phyloP scores from a whole-genome alignment of 2,797 vertebrate species.

The Lutjanus argentimaculatus region DNA sequence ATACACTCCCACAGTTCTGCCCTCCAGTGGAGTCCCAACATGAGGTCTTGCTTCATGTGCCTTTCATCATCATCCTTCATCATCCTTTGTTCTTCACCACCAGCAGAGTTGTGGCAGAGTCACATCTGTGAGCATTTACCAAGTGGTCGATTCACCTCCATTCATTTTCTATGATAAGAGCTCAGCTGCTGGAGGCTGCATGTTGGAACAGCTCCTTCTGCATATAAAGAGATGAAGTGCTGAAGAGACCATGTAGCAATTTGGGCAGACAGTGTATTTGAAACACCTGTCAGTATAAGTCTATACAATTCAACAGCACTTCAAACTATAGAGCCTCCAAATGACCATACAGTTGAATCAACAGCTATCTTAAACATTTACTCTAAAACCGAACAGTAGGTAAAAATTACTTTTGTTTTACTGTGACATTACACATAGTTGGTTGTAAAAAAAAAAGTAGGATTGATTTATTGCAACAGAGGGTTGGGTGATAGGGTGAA shows the following conservation, averaged over 20 bases:
- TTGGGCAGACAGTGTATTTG: background rate
- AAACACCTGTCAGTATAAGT: background rate
- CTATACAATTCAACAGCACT: background rate
- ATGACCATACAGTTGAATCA: background rate
- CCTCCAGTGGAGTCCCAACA: background rate
- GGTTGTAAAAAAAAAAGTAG: too few species aligned
- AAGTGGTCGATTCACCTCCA: conserved; percentile 10
- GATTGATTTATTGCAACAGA: too few species aligned
- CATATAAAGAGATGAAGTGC: too few species aligned
- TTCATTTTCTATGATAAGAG: conserved; percentile 18
- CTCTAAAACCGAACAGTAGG: background rate
- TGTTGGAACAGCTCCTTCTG: background rate
- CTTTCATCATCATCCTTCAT: background rate
- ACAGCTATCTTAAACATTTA: background rate
- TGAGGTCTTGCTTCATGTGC: background rate
- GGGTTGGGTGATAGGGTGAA: too few species aligned
- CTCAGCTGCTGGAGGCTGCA: background rate
- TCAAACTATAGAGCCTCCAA: background rate
- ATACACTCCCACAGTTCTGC: background rate
- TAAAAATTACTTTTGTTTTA: background rate
- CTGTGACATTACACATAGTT: background rate
- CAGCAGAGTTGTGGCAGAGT: background rate
- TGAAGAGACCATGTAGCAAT: background rate
- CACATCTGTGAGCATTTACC: conserved; percentile 33
- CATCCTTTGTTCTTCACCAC: background rate